A percentile compares a stretch with the other conserved stretches of the same genome.
These are phyloP conservation scores for Bufotes viridis DNA, from an alignment of 2,797 vertebrate genomes.

Conservation along the genomic window DNA sequence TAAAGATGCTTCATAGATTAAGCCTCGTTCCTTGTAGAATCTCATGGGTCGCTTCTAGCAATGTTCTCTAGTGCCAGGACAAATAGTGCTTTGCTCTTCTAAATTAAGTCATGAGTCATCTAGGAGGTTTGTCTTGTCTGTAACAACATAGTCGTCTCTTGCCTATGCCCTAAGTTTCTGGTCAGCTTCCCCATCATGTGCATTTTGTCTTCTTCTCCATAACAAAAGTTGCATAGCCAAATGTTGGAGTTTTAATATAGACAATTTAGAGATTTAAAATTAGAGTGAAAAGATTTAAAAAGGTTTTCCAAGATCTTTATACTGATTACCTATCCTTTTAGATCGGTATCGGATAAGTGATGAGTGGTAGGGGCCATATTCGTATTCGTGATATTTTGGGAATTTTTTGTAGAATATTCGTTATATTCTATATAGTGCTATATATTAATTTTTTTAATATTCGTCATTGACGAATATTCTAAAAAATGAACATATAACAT, in stretches of 20 bases:
- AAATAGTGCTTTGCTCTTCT: not conserved
- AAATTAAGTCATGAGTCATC: constrained; percentile 12
- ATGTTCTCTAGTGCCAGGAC: constrained; percentile 20
- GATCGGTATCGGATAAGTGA: too few species aligned
- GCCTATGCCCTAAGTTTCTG: not conserved
- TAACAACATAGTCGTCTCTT: constrained; percentile 6
- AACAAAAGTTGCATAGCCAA: not conserved
- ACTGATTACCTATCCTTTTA: too few species aligned
- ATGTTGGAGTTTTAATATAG: not conserved
- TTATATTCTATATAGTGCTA: too few species aligned
- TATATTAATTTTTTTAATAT: too few species aligned
- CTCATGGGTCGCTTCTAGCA: constrained; percentile 39
- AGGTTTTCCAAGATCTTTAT: too few species aligned
- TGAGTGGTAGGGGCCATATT: too few species aligned
- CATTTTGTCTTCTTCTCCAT: not conserved
- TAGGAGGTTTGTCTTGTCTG: not conserved
- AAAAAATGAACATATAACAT: too few species aligned
- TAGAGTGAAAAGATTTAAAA: too few species aligned
- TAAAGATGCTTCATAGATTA: constrained; percentile 58
- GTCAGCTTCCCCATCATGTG: not conserved
- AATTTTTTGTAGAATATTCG: too few species aligned
- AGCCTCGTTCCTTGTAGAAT: constrained; percentile 11
- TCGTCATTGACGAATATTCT: too few species aligned
- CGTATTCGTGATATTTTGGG: too few species aligned
- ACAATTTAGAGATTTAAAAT: too few species aligned